phyloP scores from a whole-genome alignment of 2,888 invertebrate genomes.

The Tuberolachnus salignus region DNA sequence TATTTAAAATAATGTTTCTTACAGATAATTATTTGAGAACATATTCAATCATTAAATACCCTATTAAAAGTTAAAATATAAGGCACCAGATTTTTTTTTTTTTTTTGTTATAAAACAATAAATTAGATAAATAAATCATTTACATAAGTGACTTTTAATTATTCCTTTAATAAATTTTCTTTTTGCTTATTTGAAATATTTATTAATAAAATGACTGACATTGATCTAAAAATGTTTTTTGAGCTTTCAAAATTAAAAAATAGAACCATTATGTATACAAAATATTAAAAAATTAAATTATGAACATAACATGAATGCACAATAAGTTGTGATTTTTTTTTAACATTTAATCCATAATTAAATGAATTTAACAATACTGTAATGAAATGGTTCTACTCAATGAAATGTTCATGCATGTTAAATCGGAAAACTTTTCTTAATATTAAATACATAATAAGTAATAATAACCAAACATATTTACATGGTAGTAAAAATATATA shows the following conservation, averaged over 20 bases:
- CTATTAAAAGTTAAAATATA: not conserved
- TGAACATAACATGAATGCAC: conserved; percentile 15
- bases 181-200: not conserved
- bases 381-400: conserved; percentile 38
- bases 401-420: conserved; percentile 23
- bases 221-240: conserved; percentile 22
- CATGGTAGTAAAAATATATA: conserved; percentile 40
- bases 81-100: not conserved
- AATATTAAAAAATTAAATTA: conserved; percentile 11
- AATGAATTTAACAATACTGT: conserved; percentile 1
- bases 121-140: conserved; percentile 6
- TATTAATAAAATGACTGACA: not conserved
- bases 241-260: conserved; percentile 39
- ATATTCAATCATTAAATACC: not conserved
- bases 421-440: conserved; percentile 5
- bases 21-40: not conserved
- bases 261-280: conserved; percentile 27
- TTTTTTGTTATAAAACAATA: not conserved
- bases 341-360: not conserved
- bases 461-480: conserved; percentile 30
- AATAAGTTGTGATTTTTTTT: conserved; percentile 19
- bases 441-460: conserved; percentile 38
- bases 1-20: not conserved
- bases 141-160: not conserved
- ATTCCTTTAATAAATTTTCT: not conserved